A percentile compares a stretch with the other conserved stretches of the same genome.
phyloP scores from a whole-genome alignment of 2,888 invertebrate genomes.

The Nemotelus pantherinus region DNA sequence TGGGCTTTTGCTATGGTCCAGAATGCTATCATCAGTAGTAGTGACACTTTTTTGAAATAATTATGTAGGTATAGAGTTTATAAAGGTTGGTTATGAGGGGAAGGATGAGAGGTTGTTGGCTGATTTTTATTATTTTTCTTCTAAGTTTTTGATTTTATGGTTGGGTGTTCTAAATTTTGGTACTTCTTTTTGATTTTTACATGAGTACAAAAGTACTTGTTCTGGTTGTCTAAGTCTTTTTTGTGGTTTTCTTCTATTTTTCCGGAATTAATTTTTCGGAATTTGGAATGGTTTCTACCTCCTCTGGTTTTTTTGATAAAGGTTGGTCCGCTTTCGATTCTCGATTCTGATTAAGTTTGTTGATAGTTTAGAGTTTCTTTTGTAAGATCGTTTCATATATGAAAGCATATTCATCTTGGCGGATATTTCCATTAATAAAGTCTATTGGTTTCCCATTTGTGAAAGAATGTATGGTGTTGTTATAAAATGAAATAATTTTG shows the following conservation, averaged over 20 bases:
- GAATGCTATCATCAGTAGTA: not conserved
- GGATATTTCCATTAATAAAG: conserved; percentile 32
- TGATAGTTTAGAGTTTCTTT: conserved; percentile 20
- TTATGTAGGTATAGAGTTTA: no score
- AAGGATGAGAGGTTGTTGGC: not conserved
- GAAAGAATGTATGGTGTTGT: conserved; percentile 32
- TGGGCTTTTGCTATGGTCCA: not conserved
- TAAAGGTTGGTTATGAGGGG: not conserved
- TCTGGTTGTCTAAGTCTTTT: conserved; percentile 5
- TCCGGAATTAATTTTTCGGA: conserved; percentile 19
- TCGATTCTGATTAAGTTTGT: not conserved
- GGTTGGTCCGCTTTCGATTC: conserved; percentile 13
- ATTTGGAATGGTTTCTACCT: conserved; percentile 38
- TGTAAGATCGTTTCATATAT: conserved; percentile 17
- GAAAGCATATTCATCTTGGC: not conserved
- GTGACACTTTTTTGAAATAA: not conserved
- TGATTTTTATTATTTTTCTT: not conserved
- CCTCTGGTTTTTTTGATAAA: conserved; percentile 35
- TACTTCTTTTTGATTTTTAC: conserved; percentile 14
- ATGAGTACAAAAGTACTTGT: conserved; percentile 20
- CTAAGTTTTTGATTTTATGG: conserved; percentile 4
- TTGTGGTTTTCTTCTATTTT: conserved; percentile 31
- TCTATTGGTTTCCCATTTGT: conserved; percentile 35
- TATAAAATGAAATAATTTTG: conserved; percentile 16
- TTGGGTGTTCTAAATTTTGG: conserved; percentile 14